A percentile compares a stretch with the other conserved stretches of the same genome.
Conservation (phyloP, 2,113 vertebrate species). For the Xenopus borealis region DNA sequence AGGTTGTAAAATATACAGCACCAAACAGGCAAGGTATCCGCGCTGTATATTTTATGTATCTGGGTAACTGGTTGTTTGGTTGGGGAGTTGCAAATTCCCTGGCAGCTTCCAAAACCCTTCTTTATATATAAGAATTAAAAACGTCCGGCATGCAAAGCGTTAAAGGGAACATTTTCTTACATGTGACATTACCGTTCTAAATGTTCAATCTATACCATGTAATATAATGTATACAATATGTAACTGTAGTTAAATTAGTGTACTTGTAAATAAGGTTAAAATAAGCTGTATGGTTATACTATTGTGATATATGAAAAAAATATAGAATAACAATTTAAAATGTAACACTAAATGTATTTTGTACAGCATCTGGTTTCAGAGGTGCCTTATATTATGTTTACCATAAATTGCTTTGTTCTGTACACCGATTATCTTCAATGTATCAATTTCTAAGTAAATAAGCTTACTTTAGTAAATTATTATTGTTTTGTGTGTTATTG, state of each 20-base stretch:
- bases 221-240: conserved; percentile 71
- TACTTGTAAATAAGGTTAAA: conserved; percentile 71
- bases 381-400: conserved; percentile 93
- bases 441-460: conserved; percentile 98
- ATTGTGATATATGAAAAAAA: conserved; percentile 65
- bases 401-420: conserved; percentile 80
- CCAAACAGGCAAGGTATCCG: too few species aligned
- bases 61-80: too few species aligned
- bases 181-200: conserved; percentile 49
- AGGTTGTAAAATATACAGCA: too few species aligned
- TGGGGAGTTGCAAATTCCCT: too few species aligned
- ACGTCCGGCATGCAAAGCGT: not conserved
- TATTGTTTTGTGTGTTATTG: conserved; percentile 57
- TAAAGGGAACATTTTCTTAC: not conserved
- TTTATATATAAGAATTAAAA: too few species aligned
- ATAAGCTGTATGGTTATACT: conserved; percentile 63
- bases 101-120: too few species aligned
- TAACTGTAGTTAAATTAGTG: conserved; percentile 59
- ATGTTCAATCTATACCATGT: conserved; percentile 61
- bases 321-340: conserved; percentile 72
- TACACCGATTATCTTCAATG: conserved; percentile 87
- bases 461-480: conserved; percentile 94
- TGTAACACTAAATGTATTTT: conserved; percentile 80
- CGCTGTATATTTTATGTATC: too few species aligned
- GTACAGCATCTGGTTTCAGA: conserved; percentile 83